Conservation (phyloP, 1,140 invertebrate genomes). For the Antheraea mylitta region DNA sequence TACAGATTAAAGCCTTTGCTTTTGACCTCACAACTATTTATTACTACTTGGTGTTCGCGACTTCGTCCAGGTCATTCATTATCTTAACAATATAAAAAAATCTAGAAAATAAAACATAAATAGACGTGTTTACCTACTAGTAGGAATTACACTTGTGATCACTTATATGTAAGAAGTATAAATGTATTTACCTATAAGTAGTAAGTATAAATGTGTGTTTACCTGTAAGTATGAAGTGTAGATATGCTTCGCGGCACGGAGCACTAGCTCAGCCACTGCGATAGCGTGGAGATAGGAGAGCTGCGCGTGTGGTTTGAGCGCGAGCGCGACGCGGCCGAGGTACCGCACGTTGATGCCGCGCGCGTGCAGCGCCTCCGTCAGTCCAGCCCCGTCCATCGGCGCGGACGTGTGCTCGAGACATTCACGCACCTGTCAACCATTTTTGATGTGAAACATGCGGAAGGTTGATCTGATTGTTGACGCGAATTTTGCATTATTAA, state of each 20-base stretch:
- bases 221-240: conserved; percentile 94
- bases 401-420: conserved; percentile 94
- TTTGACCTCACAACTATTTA: too few relatives aligned
- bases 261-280: conserved; percentile 91
- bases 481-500: too few relatives aligned
- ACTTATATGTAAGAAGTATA: conserved; percentile 86
- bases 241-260: conserved; percentile 94
- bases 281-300: conserved; percentile 94
- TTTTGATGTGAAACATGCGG: too few relatives aligned
- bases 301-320: conserved; percentile 88
- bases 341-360: conserved; percentile 98
- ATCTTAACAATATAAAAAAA: too few relatives aligned
- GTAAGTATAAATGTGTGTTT: too few relatives aligned
- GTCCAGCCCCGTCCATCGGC: conserved; percentile 96
- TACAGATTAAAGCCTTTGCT: too few relatives aligned
- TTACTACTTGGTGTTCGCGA: too few relatives aligned
- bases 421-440: conserved; percentile 87
- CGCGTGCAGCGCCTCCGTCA: conserved; percentile 95
- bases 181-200: conserved; percentile 88
- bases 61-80: too few relatives aligned
- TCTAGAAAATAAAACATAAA: too few relatives aligned
- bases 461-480: too few relatives aligned
- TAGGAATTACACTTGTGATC: too few relatives aligned
- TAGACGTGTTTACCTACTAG: too few relatives aligned
- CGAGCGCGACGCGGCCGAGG: conserved; percentile 91